Base-by-base conservation (phyloP, 1,140 invertebrate genomes). In the Zaprionus ghesquierei region DNA sequence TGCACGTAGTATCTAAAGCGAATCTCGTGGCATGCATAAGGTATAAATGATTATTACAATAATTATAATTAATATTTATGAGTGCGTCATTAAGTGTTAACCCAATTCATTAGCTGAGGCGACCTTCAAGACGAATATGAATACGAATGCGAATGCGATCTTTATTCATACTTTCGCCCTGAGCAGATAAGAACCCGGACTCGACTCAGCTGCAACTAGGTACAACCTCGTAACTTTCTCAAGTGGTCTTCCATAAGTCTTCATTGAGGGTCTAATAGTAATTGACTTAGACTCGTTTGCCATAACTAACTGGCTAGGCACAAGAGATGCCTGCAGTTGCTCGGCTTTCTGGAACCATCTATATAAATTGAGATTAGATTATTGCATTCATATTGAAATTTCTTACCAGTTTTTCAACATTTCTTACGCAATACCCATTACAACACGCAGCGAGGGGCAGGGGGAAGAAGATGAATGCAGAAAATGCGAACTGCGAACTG, bases 381-480 rank as follows among this genome's bases (percentile, higher is more conserved):
- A 20, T 46, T 22, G 20, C 35, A 41, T 41, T 41, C 15, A 41
- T 41, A 46, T 46, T 46, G 10, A 12, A 20, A 46, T 46, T 12
- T 46, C n/a, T 12, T 46, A 46, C 41, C 41, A 12, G 41, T 46
- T 46, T 46, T 46, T 18, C 41, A 18, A 22, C 41, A 46, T 46
- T 46, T 46, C 41, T 46, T 46, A 12, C 18, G 41, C 10, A 22
- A 46, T 20, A 41, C 41, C 8, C 41, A 46, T 46, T 46, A 20
- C 41, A 46, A 46, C 41, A 46, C 41, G 3, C 18, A 46, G 18
- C 18, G 8, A 15, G 13, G 35, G 31, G 31, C 31, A 33, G 31
- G 10, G n/a, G n/a, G n/a, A n/a, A n/a, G n/a, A 41, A 79, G 84
- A 79, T 79, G 60, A 79, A 82, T 84, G 80, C 80, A 82, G 50